A percentile compares a stretch with the other conserved stretches of the same genome.
These are phyloP conservation scores for Myotis vivesi DNA, from an alignment of 2,797 vertebrate species.

Conservation along the genomic window DNA sequence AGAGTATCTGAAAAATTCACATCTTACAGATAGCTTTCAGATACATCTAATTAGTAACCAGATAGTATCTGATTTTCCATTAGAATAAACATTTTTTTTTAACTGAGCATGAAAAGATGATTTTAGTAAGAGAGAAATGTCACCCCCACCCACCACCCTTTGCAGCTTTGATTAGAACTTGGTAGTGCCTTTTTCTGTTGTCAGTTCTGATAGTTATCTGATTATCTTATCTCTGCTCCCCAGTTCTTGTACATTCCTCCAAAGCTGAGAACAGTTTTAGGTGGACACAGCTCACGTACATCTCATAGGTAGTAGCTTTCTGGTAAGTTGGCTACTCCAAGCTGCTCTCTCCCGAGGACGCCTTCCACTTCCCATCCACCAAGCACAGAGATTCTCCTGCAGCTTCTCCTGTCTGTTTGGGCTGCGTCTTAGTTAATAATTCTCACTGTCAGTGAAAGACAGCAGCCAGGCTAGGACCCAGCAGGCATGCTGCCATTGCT, in stretches of 20 bases:
- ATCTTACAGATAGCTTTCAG: not conserved
- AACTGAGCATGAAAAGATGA: not conserved
- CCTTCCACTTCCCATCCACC: conserved; percentile 2
- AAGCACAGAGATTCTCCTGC: not conserved
- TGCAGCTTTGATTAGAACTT: not conserved
- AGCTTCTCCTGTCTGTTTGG: conserved; percentile 6
- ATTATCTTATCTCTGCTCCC: not conserved
- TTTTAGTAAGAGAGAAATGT: not conserved
- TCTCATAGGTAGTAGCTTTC: not conserved
- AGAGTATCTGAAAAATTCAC: conserved; percentile 11
- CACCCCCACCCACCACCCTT: not conserved
- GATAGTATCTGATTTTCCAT: not conserved
- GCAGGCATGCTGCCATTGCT: not conserved
- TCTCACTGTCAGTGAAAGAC: conserved; percentile 21
- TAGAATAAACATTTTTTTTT: not conserved
- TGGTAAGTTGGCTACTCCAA: not conserved
- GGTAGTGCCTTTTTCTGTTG: not conserved
- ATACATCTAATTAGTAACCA: not conserved
- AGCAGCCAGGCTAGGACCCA: not conserved
- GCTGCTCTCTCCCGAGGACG: not conserved
- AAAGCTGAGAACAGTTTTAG: not conserved
- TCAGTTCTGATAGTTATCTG: not conserved
- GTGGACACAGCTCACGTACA: not conserved
- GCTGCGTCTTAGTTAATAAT: conserved; percentile 10
- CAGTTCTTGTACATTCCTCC: not conserved